These are phyloP conservation scores for Oreocharis arfaki DNA, from an alignment of 2,113 vertebrate genomes.

Conservation along the genomic window DNA sequence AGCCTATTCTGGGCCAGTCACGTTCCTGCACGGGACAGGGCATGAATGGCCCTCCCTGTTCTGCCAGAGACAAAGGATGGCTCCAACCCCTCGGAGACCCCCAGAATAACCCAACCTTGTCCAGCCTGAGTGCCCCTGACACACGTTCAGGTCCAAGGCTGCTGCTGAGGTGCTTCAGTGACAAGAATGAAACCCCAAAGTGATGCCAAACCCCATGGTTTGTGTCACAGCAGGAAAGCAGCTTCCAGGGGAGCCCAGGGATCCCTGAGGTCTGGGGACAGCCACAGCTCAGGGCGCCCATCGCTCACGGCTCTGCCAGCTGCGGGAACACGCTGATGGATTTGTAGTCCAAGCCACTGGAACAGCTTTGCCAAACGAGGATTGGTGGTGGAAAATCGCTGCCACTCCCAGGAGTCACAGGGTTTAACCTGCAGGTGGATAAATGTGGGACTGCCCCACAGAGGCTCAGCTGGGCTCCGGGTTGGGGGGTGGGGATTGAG, in stretches of 20 bases:
- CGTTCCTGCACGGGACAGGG: constrained; percentile 14
- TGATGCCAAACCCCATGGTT: not conserved
- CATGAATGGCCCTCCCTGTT: constrained; percentile 31
- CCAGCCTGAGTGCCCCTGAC: not conserved
- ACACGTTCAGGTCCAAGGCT: not conserved
- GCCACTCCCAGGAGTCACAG: not conserved
- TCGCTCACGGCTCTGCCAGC: not conserved
- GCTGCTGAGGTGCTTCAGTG: fast-evolving
- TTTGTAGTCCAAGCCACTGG: not conserved
- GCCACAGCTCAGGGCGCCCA: not conserved
- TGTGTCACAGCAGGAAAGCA: not conserved
- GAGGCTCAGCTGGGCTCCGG: not conserved
- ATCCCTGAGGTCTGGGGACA: not conserved
- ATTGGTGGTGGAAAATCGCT: fast-evolving
- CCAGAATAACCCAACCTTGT: not conserved
- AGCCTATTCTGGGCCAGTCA: constrained; percentile 28
- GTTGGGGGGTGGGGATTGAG: not conserved
- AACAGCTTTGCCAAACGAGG: not conserved
- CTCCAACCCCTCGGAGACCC: not conserved
- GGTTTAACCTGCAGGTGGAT: not conserved
- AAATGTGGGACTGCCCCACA: not conserved
- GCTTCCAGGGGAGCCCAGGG: not conserved
- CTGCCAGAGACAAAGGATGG: not conserved
- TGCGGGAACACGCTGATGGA: not conserved
- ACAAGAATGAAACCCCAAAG: not conserved